Evolutionary conservation across 2,113 vertebrate species (phyloP).

Genomic region (cat (Felis catus)): F.catus_Fca126_mat1.0 CM031415.1:117473501-117474000

Average conservation of each 20-base stretch:
- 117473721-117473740: neutral
- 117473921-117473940: neutral
- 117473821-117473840: neutral
- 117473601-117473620: neutral
- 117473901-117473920: neutral
- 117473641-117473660: neutral
- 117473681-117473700: neutral
- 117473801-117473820: neutral
- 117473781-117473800: neutral
- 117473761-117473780: neutral
- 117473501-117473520: neutral
- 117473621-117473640: neutral
- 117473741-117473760: neutral
- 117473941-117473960: neutral
- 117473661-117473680: neutral
- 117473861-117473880: neutral
- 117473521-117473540: neutral
- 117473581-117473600: neutral
- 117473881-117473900: neutral
- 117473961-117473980: neutral
- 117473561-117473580: neutral
- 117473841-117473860: neutral
- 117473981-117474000: neutral
- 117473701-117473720: neutral
- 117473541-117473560: neutral